Percentiles rank a stretch among this genome's conserved stretches.
These are phyloP conservation scores for Burhinus oedicnemus DNA, from an alignment of 2,113 vertebrate species.

Conservation along the genomic window DNA sequence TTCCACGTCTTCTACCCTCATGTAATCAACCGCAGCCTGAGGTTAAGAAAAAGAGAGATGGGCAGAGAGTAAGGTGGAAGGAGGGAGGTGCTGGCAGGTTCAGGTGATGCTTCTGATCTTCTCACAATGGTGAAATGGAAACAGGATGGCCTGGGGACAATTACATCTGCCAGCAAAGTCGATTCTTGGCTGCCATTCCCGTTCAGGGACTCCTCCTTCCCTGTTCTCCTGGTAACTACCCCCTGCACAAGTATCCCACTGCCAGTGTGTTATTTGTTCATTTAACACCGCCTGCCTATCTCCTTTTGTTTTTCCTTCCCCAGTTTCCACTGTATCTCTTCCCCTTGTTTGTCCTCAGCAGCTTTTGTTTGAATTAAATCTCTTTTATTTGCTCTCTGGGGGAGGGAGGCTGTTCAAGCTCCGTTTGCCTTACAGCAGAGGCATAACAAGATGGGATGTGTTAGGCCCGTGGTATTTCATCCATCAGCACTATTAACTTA, in stretches of 20 bases:
- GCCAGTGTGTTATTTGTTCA: background rate
- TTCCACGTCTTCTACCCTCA: accelerated
- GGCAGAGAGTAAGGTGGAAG: background rate
- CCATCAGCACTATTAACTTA: background rate
- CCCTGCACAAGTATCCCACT: background rate
- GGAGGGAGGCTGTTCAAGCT: background rate
- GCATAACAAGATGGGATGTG: conserved; percentile 24
- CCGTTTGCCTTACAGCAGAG: conserved; percentile 17
- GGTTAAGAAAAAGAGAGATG: background rate
- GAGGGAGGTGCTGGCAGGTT: background rate
- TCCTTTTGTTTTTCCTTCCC: background rate
- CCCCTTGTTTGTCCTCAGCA: conserved; percentile 29
- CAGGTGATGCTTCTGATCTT: background rate
- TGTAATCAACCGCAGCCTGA: too few relatives aligned
- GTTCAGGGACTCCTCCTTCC: background rate
- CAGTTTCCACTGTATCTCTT: background rate
- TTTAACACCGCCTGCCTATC: background rate
- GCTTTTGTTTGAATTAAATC: conserved; percentile 55
- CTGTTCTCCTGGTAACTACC: background rate
- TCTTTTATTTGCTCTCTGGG: conserved; percentile 47
- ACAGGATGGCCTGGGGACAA: background rate
- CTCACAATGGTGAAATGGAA: background rate
- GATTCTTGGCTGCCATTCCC: background rate
- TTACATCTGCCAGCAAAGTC: background rate
- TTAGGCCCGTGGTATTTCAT: conserved; percentile 7